These are phyloP conservation scores for Leptoclinus maculatus DNA, from an alignment of 2,797 vertebrate species.

Conservation along the genomic window DNA sequence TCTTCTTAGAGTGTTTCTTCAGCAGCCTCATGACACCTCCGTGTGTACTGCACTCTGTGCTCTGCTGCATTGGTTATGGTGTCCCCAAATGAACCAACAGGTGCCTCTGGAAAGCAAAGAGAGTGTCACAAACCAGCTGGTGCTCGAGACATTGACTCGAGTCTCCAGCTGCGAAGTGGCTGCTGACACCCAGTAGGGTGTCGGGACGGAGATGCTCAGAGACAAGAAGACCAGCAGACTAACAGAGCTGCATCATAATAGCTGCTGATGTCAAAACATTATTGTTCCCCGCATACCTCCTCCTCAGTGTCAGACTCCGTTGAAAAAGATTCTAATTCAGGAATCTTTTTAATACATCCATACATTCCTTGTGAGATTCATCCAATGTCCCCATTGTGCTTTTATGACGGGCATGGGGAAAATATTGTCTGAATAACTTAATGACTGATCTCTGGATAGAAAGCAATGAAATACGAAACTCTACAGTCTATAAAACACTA, in stretches of 20 bases:
- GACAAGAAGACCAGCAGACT: conserved; percentile 11
- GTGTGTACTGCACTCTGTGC: background rate
- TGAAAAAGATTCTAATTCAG: conserved; percentile 14
- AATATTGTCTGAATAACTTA: conserved; percentile 37
- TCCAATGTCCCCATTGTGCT: conserved; percentile 22
- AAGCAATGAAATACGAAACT: conserved; percentile 45
- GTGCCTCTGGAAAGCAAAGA: conserved; percentile 15
- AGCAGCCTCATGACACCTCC: background rate
- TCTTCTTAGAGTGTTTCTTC: conserved; percentile 20
- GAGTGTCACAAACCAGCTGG: conserved; percentile 30
- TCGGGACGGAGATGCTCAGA: background rate
- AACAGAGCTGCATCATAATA: conserved; percentile 5
- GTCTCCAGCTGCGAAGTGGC: conserved; percentile 15
- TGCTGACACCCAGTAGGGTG: conserved; percentile 14
- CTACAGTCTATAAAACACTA: conserved; percentile 40
- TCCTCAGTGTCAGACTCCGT: background rate
- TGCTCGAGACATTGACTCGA: background rate
- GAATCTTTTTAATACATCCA: conserved; percentile 29
- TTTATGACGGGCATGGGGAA: conserved; percentile 41
- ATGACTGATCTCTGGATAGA: conserved; percentile 42
- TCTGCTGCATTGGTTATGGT: background rate
- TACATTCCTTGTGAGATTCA: background rate
- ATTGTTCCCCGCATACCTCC: background rate
- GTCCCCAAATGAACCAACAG: conserved; percentile 18
- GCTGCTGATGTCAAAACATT: conserved; percentile 15